Conservation (phyloP, 1,140 invertebrate genomes). For the Drosophila malerkotliana region DNA sequence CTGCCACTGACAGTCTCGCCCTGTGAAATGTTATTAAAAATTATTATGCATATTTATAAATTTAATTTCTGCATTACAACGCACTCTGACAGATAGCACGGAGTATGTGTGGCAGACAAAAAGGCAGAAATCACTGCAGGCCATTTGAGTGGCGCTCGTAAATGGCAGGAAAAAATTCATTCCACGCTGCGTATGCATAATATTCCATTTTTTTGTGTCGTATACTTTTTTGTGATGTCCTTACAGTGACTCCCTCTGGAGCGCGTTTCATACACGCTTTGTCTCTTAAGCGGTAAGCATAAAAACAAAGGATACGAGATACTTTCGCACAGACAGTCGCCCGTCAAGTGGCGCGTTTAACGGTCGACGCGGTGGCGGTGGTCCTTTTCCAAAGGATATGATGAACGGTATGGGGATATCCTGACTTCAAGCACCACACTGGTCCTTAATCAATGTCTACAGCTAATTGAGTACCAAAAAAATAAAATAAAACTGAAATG, state of each 20-base stretch:
- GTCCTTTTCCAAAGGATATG: slow-evolving; percentile 25
- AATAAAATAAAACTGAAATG: slow-evolving; percentile 32
- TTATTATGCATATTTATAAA: slow-evolving; percentile 77
- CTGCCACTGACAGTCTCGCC: slow-evolving; percentile 40
- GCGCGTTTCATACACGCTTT: slow-evolving; percentile 48
- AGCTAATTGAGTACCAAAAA: slow-evolving; percentile 41
- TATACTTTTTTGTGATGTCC: slow-evolving; percentile 25
- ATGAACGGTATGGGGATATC: background rate
- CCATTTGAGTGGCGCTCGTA: slow-evolving; percentile 48
- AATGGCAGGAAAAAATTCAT: slow-evolving; percentile 49
- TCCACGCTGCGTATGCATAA: slow-evolving; percentile 43
- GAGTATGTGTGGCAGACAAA: slow-evolving; percentile 20
- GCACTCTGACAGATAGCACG: slow-evolving; percentile 38
- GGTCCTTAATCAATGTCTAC: slow-evolving; percentile 29
- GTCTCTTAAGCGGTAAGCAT: slow-evolving; percentile 42
- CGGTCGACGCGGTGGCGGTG: slow-evolving; percentile 36
- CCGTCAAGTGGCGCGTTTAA: slow-evolving; percentile 49
- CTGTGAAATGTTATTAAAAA: slow-evolving; percentile 68
- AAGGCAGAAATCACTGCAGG: slow-evolving; percentile 67
- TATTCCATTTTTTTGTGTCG: slow-evolving; percentile 21
- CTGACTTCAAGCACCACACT: background rate
- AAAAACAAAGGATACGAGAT: slow-evolving; percentile 48
- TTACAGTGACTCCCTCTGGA: slow-evolving; percentile 1
- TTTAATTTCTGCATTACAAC: slow-evolving; percentile 72
- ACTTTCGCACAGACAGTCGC: slow-evolving; percentile 42